Evolutionary conservation across 2,797 vertebrate genomes (phyloP).

Genomic region (Pangasius djambal): DNA sequence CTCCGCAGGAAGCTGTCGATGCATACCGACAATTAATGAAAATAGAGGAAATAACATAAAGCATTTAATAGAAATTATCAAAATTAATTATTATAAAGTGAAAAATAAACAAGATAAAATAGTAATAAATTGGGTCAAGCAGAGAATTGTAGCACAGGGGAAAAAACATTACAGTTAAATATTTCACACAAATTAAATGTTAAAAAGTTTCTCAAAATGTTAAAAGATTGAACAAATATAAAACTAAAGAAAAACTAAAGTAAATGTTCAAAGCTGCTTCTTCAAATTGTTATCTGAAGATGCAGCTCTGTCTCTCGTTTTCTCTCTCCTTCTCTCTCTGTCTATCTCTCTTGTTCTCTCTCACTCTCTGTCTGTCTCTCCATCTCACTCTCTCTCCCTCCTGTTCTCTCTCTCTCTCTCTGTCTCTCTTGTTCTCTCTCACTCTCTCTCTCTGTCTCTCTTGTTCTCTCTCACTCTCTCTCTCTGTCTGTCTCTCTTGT

Average conservation of each 20-base stretch:
- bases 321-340: not conserved
- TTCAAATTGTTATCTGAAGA: not conserved
- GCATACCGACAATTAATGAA: not conserved
- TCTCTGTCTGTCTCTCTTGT: not conserved
- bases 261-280: no score
- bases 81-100: not conserved
- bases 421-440: no score
- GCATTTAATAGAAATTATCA: not conserved
- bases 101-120: not conserved
- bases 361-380: no score
- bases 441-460: not conserved
- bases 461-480: not conserved
- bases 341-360: no score
- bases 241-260: not conserved
- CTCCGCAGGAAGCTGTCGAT: slow-evolving; percentile 87
- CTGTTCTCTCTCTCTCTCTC: not conserved
- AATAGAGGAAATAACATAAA: not conserved
- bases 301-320: not conserved
- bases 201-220: not conserved
- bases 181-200: not conserved
- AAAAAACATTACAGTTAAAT: not conserved
- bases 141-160: fast-evolving
- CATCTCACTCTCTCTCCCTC: no score
- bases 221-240: not conserved
- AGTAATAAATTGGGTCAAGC: not conserved